Base-by-base conservation (phyloP, 2,113 vertebrate genomes). In the Naja naja region DNA sequence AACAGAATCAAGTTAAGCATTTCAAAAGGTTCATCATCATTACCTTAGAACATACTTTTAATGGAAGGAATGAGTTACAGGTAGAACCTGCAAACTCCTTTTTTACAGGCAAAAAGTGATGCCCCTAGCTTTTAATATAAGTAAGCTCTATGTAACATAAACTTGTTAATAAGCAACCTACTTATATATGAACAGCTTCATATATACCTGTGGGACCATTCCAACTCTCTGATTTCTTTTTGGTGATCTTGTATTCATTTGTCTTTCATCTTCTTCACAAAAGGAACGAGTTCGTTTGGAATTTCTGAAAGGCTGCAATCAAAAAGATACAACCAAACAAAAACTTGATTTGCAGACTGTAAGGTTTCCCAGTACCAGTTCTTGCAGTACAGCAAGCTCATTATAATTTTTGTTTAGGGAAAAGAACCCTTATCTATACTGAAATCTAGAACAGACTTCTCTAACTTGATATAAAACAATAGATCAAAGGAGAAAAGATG, bases 211-310 rank as follows among this genome's bases (percentile, higher is more conserved):
- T 95, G 99, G 98, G 94, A 98, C 97, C 95, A 99, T 98, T 22
- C 97, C 98, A 96, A 98, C 98, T 95, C 99, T 98, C 96, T 99
- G 99, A 96, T 99, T 99, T 97, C 99, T 98, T 97, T 99, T 98
- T 90, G 98, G 99, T 87, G 99, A 99, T 96, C 98, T 98, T 95
- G 98, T 99, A 86, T 97, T 98, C 96, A 98, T 96, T 94, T 98
- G 97, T 88, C 97, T 97, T 96, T 99, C 98, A 47, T 99, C 99
- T 69, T 99, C 99, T 87, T 99, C 99, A 97, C 98, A 98, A 96
- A 98, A 98, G 94, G 99, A 98, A 93, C 99, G 98, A 96, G 98
- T 99, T 95, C 98, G 98, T 96, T 99, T 99, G 93, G 99, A 99
- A 97, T 98, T 99, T 98, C 99, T 98, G 90, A 98, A 99, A 90